phyloP scores from a whole-genome alignment of 2,797 vertebrate genomes.

The Tapirus indicus region DNA sequence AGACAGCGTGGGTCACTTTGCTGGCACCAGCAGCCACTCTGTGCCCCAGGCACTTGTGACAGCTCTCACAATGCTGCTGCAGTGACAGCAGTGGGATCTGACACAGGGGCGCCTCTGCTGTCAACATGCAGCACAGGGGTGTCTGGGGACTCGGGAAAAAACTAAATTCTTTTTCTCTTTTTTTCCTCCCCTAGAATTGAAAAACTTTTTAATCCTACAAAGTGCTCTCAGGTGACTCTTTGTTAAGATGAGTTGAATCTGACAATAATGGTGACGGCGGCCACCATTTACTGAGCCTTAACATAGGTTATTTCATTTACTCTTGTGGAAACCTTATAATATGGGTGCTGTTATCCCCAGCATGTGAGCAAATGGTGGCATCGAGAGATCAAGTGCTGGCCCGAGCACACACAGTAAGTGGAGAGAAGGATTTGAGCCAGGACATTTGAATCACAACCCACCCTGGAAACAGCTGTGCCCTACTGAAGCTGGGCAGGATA shows the following conservation, averaged over 20 bases:
- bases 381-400: not conserved
- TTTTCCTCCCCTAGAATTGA: not conserved
- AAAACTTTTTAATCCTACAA: not conserved
- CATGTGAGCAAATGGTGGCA: not conserved
- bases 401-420: not conserved
- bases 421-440: not conserved
- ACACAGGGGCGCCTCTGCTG: not conserved
- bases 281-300: not conserved
- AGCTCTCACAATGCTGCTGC: not conserved
- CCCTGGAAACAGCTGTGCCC: not conserved
- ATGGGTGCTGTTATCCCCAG: not conserved
- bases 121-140: not conserved
- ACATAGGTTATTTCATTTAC: not conserved
- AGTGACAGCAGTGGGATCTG: not conserved
- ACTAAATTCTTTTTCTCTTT: not conserved
- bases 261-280: not conserved
- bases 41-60: not conserved
- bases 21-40: not conserved
- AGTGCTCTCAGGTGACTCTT: not conserved
- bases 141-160: not conserved
- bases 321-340: not conserved
- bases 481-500: not conserved
- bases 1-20: not conserved
- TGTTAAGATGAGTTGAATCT: not conserved
- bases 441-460: not conserved